phyloP scores from a whole-genome alignment of 2,113 vertebrate genomes.

The Montifringilla adamsi region DNA sequence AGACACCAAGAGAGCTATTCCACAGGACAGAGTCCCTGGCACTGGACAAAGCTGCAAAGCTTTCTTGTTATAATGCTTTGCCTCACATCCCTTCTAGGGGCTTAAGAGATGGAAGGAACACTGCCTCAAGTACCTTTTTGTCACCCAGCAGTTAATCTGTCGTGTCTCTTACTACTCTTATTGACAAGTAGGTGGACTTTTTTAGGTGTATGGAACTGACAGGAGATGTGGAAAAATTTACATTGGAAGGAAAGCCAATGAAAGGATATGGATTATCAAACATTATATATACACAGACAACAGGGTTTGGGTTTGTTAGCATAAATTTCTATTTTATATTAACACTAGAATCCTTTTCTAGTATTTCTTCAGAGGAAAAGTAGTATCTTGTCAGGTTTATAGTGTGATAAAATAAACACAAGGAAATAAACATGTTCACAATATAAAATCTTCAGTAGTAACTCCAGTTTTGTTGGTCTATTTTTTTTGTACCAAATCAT shows the following conservation, averaged over 20 bases:
- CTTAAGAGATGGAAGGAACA: background rate
- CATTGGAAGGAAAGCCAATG: background rate
- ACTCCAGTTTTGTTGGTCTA: conserved; percentile 36
- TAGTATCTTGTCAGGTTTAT: background rate
- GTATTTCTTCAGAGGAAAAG: background rate
- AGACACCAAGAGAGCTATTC: background rate
- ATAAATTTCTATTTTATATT: conserved; percentile 17
- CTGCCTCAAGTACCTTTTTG: background rate
- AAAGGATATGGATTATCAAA: background rate
- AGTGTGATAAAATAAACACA: background rate
- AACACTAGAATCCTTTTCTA: background rate
- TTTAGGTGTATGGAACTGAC: background rate
- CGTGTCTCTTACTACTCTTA: background rate
- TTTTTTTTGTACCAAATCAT: conserved; percentile 43
- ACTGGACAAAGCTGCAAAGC: background rate
- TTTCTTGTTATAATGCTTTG: background rate
- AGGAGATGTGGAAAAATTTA: background rate
- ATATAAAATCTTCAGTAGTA: conserved; percentile 4
- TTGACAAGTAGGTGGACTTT: background rate
- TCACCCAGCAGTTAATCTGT: background rate
- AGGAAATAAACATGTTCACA: conserved; percentile 30
- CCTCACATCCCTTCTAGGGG: background rate
- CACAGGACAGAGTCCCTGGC: background rate
- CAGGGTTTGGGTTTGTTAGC: background rate
- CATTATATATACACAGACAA: background rate